Percentiles rank a stretch among this genome's conserved stretches.
These are phyloP conservation scores for Chiloscyllium punctatum DNA, from an alignment of 2,797 vertebrate species.

Conservation along the genomic window DNA sequence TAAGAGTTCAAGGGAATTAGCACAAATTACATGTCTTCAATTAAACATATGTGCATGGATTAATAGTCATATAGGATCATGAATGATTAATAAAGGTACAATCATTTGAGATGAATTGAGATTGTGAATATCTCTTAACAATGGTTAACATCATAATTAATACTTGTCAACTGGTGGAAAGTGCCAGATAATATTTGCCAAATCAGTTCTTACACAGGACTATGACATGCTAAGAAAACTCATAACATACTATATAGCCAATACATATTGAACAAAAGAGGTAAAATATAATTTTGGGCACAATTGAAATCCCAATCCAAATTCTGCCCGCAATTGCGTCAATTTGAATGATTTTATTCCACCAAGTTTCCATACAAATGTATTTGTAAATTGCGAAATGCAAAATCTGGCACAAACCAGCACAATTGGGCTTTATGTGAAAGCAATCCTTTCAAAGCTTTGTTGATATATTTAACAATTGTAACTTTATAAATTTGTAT, in stretches of 20 bases:
- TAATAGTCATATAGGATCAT: conserved; percentile 8
- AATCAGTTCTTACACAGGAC: neutral
- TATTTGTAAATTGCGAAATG: neutral
- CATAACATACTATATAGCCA: neutral
- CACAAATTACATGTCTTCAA: neutral
- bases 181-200: neutral
- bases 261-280: neutral
- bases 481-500: neutral
- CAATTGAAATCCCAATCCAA: neutral
- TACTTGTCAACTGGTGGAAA: neutral
- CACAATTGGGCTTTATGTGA: neutral
- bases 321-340: neutral
- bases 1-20: conserved; percentile 12
- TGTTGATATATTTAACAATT: neutral
- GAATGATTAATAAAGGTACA: conserved; percentile 11
- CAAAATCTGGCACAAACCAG: neutral
- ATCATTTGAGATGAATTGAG: neutral
- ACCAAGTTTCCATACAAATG: neutral
- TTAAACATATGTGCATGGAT: conserved; percentile 3
- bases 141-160: neutral
- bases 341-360: neutral
- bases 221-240: neutral
- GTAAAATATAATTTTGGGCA: neutral
- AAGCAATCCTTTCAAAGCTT: neutral
- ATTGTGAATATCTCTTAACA: conserved; percentile 14